Percentiles rank a stretch among this genome's conserved stretches.
phyloP scores from a whole-genome alignment of 2,113 vertebrate species.

The Mustela nigripes region DNA sequence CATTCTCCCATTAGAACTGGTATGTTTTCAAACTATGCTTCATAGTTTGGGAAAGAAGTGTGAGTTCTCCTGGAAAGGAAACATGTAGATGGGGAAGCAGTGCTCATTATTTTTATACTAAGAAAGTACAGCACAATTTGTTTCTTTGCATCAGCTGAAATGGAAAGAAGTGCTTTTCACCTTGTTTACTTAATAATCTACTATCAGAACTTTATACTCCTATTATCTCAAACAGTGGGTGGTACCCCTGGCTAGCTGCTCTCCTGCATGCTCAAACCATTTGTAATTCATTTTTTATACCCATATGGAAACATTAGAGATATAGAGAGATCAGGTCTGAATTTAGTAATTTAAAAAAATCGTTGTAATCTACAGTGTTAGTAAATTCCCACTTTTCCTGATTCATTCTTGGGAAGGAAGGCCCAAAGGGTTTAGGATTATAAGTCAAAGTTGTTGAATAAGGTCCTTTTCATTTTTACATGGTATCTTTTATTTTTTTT shows the following conservation, averaged over 20 bases:
- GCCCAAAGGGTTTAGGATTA: neutral
- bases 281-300: neutral
- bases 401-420: neutral
- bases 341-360: neutral
- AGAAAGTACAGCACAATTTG: neutral
- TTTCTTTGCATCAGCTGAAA: slow-evolving; percentile 49
- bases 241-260: neutral
- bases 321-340: neutral
- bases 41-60: neutral
- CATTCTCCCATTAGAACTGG: neutral
- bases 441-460: neutral
- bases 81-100: neutral
- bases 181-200: neutral
- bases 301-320: neutral
- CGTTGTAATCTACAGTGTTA: neutral
- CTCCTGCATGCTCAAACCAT: no score
- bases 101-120: slow-evolving; percentile 45
- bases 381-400: neutral
- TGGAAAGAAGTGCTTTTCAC: slow-evolving; percentile 35
- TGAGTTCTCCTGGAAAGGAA: slow-evolving; percentile 1
- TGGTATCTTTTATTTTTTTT: neutral
- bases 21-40: slow-evolving; percentile 19
- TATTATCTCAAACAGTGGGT: neutral
- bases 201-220: neutral
- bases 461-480: neutral